A percentile compares a stretch with the other conserved stretches of the same genome.
Conservation (phyloP, 64 coral and sea anemone species). For the Montipora foliosa region DNA sequence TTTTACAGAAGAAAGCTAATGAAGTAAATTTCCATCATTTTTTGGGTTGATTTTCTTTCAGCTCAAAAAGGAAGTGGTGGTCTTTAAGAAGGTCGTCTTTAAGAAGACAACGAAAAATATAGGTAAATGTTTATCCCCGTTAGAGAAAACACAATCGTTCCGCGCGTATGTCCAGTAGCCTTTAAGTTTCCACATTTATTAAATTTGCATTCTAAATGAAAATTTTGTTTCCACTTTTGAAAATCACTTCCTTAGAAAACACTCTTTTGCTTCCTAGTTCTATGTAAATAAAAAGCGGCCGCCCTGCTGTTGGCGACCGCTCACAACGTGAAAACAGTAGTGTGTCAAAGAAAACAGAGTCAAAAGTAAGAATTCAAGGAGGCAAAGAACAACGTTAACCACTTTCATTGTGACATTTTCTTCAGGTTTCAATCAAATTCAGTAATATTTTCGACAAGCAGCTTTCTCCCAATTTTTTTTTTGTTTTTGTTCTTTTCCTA, state of each 20-base stretch:
- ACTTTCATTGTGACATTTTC: neutral
- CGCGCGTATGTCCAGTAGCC: constrained; percentile 7
- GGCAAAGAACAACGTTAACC: too few species aligned
- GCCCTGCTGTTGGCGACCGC: neutral
- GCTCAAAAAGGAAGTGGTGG: neutral
- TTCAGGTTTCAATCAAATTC: neutral
- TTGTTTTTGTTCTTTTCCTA: neutral
- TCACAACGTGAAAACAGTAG: neutral
- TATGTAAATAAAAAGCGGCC: constrained; percentile 15
- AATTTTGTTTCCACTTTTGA: constrained; percentile 19
- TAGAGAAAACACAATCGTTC: neutral
- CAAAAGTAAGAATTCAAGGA: too few species aligned
- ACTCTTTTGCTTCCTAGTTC: neutral
- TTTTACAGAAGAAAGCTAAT: neutral
- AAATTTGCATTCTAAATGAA: constrained; percentile 58
- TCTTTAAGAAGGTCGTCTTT: too few species aligned
- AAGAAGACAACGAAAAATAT: neutral
- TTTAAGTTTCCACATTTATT: constrained; percentile 6
- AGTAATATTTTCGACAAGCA: neutral
- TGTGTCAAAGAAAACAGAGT: too few species aligned
- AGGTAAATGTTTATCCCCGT: neutral
- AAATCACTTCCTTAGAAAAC: constrained; percentile 46
- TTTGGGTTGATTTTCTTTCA: neutral
- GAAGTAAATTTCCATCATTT: neutral
- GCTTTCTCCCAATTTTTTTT: neutral